Conservation (phyloP, 2,888 invertebrate species). For the Dynastes hyllus region DNA sequence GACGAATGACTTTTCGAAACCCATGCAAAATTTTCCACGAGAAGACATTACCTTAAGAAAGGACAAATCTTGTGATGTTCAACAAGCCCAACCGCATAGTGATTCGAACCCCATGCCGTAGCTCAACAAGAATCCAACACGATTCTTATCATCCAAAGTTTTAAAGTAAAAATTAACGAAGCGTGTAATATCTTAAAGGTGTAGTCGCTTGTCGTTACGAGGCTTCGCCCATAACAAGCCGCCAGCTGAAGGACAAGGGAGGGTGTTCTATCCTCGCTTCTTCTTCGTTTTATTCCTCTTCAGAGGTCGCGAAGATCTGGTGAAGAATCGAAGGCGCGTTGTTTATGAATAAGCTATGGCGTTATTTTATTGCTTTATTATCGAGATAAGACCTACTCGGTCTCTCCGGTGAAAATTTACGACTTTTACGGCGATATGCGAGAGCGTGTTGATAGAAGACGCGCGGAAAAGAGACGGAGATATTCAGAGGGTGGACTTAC, state of each 20-base stretch:
- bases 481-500: background rate
- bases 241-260: background rate
- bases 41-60: no score
- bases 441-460: background rate
- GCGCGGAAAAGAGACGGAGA: background rate
- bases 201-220: background rate
- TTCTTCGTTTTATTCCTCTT: no score
- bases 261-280: no score
- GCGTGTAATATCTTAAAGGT: background rate
- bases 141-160: background rate
- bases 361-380: conserved; percentile 25
- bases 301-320: no score
- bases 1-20: no score
- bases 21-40: no score
- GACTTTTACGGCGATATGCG: background rate
- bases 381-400: background rate
- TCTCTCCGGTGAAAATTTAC: background rate
- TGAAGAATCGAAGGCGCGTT: no score
- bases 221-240: background rate
- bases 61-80: no score
- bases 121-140: background rate
- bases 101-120: background rate
- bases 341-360: no score
- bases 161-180: conserved; percentile 14
- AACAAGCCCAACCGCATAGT: no score